These are phyloP conservation scores for Micoletzkya japonica DNA, from an alignment of 2,888 invertebrate genomes.

Conservation along the genomic window DNA sequence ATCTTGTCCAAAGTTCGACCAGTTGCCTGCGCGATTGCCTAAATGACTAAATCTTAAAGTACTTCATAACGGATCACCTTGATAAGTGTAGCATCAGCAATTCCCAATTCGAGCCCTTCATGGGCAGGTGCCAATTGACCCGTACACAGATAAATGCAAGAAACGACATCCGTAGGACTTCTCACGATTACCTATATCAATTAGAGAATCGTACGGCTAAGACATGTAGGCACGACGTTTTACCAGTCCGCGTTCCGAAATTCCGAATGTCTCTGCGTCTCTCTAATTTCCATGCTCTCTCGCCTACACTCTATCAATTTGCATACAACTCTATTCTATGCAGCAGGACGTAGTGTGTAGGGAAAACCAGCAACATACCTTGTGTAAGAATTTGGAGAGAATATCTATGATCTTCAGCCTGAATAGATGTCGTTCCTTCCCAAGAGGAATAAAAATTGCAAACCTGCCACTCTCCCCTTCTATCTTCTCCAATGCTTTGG, in stretches of 20 bases:
- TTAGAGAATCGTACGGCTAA: too few relatives aligned
- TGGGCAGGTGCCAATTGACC: slow-evolving; percentile 94
- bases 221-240: too few relatives aligned
- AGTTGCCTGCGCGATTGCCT: slow-evolving; percentile 44
- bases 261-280: too few relatives aligned
- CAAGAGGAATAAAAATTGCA: background rate
- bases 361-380: slow-evolving; percentile 6
- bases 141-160: slow-evolving; percentile 89
- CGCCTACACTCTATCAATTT: too few relatives aligned
- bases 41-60: background rate
- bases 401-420: slow-evolving; percentile 89
- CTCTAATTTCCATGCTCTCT: too few relatives aligned
- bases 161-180: slow-evolving; percentile 84
- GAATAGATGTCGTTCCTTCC: background rate
- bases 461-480: slow-evolving; percentile 70
- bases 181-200: slow-evolving; percentile 84
- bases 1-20: slow-evolving; percentile 74
- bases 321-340: too few relatives aligned
- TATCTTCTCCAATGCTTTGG: slow-evolving; percentile 85
- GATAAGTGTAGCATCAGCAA: slow-evolving; percentile 90
- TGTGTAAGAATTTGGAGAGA: slow-evolving; percentile 81
- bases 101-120: slow-evolving; percentile 88
- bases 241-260: too few relatives aligned
- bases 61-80: slow-evolving; percentile 72
- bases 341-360: too few relatives aligned